Percentiles rank a stretch among this genome's conserved stretches.
Conservation (phyloP, 1,140 invertebrate species). For the Drosophila kepulauana region DNA sequence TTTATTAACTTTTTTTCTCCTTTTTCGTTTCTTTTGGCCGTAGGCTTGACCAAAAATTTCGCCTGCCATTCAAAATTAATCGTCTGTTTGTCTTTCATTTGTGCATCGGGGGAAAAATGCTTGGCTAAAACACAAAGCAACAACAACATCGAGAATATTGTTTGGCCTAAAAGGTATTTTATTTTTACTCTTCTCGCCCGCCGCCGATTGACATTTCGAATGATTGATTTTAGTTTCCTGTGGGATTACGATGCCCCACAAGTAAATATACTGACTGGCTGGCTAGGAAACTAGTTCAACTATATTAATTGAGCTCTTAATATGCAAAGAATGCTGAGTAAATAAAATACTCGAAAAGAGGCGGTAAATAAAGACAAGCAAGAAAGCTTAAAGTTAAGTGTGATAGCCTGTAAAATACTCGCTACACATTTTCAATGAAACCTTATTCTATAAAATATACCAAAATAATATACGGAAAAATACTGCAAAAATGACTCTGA, state of each 20-base stretch:
- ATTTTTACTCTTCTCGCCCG: slow-evolving; percentile 4
- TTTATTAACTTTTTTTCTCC: slow-evolving; percentile 38
- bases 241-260: neutral
- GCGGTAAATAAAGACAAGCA: too few relatives aligned
- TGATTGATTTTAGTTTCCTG: slow-evolving; percentile 29
- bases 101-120: neutral
- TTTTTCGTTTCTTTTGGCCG: slow-evolving; percentile 1
- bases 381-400: too few relatives aligned
- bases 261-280: neutral
- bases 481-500: too few relatives aligned
- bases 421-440: too few relatives aligned
- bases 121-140: neutral
- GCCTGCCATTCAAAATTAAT: slow-evolving; percentile 52
- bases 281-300: neutral
- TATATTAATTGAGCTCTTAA: slow-evolving; percentile 5
- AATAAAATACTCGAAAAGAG: neutral
- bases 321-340: neutral
- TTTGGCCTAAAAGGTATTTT: slow-evolving; percentile 22
- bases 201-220: slow-evolving; percentile 19
- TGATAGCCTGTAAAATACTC: too few relatives aligned
- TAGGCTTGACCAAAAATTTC: slow-evolving; percentile 38
- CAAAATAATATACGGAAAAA: too few relatives aligned
- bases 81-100: slow-evolving; percentile 50
- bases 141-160: neutral
- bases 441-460: too few relatives aligned